Base-by-base conservation (phyloP, 2,113 vertebrate genomes). In the Scalopus aquaticus region DNA sequence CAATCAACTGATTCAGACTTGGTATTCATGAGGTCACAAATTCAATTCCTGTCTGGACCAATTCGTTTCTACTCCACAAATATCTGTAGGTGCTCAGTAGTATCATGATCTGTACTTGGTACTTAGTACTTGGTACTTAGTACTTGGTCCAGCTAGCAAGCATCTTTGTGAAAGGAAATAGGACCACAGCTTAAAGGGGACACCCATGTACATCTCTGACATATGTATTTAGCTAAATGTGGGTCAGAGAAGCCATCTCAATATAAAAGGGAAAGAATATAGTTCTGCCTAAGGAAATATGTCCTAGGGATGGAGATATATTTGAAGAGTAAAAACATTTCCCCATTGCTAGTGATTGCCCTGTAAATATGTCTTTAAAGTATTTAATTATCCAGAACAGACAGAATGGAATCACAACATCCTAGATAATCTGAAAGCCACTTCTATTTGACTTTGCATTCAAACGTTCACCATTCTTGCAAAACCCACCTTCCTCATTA, bases 281-380 rank as follows among this genome's bases (percentile, higher is more conserved):
- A 62, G 51, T 89, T 49, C 65, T 67, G 58, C 70, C 51, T 84
- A 79, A 58, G 9, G 54, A 65, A 54, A 74, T 78, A 6, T 88
- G 3, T 69, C 74, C 58, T 37, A 30, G 39, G 70, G 28, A 65
- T 37, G 49, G 78, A 92, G 89, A 56, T 22, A 60, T 26, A 56
- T 85, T 62, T 20, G 11, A 72, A 93, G 44, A 70, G 19, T 60
- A 26, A 56, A 42, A 22, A 44, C 78, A 44, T 65, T 76, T 93
- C 32, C 5, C 35, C n/a, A 77, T 74, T 88, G 46, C 42, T 49
- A 62, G 16, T 49, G 70, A 78, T 56, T 92, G 30, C 30, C 76
- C 24, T 77, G 73, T 30, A 92, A 76, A 92, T 42, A 22, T 77
- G 26, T 81, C 92, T 81, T 92, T 64, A 96, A 92, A 85, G 46